Evolutionary conservation across 1,140 invertebrate species (phyloP).

Genomic region (Brachionus rotundiformis): DNA sequence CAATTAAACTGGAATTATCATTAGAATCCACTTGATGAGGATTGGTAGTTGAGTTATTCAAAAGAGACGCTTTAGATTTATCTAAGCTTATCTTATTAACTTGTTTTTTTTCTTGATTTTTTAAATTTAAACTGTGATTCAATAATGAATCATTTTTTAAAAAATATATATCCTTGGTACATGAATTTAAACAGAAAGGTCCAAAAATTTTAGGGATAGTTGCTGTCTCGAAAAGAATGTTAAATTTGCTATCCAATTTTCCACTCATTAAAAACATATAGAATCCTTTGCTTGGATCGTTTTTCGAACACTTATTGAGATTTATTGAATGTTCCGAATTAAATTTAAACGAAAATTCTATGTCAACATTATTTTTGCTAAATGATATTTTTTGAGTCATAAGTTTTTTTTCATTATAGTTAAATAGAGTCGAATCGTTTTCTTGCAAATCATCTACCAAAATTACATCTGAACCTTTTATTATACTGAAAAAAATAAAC

Average conservation of each 20-base stretch:
- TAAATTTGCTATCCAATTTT: not conserved
- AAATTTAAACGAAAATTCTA: slow-evolving; percentile 37
- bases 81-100: too few species aligned
- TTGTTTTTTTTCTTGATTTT: slow-evolving; percentile 3
- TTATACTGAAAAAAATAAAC: not conserved
- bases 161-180: not conserved
- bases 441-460: slow-evolving; percentile 38
- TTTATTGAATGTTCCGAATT: slow-evolving; percentile 11
- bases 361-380: not conserved
- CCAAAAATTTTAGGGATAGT: slow-evolving; percentile 37
- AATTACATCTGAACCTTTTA: slow-evolving; percentile 40
- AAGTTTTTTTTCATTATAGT: slow-evolving; percentile 32
- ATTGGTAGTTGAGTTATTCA: too few species aligned
- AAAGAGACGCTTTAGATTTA: too few species aligned
- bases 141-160: not conserved
- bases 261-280: slow-evolving; percentile 50
- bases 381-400: not conserved
- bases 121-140: not conserved
- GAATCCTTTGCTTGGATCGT: slow-evolving; percentile 9
- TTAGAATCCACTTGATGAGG: too few species aligned
- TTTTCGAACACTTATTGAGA: slow-evolving; percentile 23
- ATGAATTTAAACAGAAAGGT: slow-evolving; percentile 5
- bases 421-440: not conserved
- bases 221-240: slow-evolving; percentile 41
- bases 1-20: too few species aligned